Evolutionary conservation across 2,888 invertebrate species (phyloP).

Genomic region (Cremastobaeus sp.): DNA sequence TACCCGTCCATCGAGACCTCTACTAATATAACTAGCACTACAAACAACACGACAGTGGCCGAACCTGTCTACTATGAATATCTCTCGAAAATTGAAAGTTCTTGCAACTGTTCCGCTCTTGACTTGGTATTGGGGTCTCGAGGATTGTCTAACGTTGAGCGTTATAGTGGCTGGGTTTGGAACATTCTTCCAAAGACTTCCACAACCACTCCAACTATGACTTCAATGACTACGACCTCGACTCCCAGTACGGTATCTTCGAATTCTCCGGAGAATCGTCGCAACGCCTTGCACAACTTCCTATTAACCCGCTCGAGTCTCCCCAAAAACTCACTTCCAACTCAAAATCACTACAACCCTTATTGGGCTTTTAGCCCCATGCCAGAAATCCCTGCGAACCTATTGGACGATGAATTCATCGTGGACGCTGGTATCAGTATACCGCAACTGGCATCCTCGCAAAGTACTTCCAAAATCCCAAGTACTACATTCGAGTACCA

Average conservation of each 20-base stretch:
- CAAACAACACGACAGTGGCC: conserved; percentile 65
- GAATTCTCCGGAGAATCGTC: conserved; percentile 68
- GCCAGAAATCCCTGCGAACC: conserved; percentile 74
- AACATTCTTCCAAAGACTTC: conserved; percentile 67
- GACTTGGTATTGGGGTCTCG: conserved; percentile 54
- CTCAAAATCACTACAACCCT: conserved; percentile 72
- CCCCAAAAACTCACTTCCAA: conserved; percentile 49
- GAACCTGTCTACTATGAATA: conserved; percentile 66
- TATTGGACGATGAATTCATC: conserved; percentile 76
- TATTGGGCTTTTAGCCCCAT: conserved; percentile 77
- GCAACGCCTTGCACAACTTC: conserved; percentile 66
- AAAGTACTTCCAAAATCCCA: conserved; percentile 72
- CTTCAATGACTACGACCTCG: conserved; percentile 62
- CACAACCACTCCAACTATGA: conserved; percentile 66
- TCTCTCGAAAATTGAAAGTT: conserved; percentile 46
- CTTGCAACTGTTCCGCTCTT: conserved; percentile 68
- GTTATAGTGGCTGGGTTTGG: too few relatives aligned
- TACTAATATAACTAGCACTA: conserved; percentile 64
- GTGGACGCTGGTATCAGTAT: conserved; percentile 77
- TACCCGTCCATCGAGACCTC: conserved; percentile 57
- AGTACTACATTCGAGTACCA: conserved; percentile 33
- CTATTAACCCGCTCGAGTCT: conserved; percentile 64
- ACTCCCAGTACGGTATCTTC: conserved; percentile 64
- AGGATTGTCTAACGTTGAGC: too few relatives aligned
- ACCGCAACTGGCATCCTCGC: conserved; percentile 72